These are phyloP conservation scores for Myathropa florea DNA, from an alignment of 2,888 invertebrate species.

Conservation along the genomic window DNA sequence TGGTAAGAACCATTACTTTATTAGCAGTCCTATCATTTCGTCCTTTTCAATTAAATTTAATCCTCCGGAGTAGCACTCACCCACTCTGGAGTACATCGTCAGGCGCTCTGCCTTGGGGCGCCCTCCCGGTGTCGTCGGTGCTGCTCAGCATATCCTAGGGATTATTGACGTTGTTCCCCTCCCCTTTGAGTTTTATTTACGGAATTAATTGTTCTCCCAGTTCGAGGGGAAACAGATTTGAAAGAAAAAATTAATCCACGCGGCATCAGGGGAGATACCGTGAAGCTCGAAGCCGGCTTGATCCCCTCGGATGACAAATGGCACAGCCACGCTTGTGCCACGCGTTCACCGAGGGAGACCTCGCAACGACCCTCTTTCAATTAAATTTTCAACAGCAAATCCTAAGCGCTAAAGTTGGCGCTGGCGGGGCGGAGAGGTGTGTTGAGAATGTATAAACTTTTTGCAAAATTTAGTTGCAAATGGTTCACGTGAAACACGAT, in stretches of 20 bases:
- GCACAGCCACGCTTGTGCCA: background rate
- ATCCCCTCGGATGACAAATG: background rate
- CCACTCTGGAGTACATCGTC: too few species aligned
- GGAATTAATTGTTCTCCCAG: conserved; percentile 30
- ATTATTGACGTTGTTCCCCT: conserved; percentile 14
- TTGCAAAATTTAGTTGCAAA: too few species aligned
- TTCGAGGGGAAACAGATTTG: background rate
- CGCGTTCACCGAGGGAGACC: background rate
- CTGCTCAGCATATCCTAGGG: background rate
- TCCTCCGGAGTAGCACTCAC: background rate
- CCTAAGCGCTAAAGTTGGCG: background rate
- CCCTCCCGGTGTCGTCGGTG: background rate
- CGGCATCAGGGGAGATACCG: background rate
- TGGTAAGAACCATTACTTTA: conserved; percentile 41
- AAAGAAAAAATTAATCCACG: too few species aligned
- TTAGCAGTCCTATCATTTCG: conserved; percentile 24
- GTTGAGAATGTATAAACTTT: too few species aligned
- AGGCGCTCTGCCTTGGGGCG: too few species aligned
- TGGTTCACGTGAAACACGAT: too few species aligned
- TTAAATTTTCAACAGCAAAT: background rate
- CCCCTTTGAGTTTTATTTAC: conserved; percentile 31
- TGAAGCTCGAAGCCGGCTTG: background rate
- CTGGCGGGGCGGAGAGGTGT: too few species aligned
- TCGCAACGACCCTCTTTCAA: background rate
- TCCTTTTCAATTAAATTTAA: conserved; percentile 55